Conservation (phyloP, 2,113 vertebrate species). For the Orientallactaga bullata region DNA sequence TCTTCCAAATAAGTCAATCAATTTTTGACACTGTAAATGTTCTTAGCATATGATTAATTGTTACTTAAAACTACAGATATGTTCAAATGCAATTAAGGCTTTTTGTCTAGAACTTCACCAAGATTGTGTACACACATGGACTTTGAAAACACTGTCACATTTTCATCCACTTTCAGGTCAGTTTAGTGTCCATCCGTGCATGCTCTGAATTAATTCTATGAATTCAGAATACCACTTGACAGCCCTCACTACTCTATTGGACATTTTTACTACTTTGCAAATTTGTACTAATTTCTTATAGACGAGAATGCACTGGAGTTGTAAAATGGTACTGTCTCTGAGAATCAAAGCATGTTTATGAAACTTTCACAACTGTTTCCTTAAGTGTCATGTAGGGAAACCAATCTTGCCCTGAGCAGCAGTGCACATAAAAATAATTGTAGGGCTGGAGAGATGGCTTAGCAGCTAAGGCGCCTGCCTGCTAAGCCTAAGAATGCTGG, state of each 20-base stretch:
- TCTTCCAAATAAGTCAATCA: not conserved
- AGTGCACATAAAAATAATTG: no score
- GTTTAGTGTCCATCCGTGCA: not conserved
- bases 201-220: not conserved
- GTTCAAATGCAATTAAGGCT: not conserved
- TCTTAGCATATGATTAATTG: not conserved
- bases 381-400: no score
- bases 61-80: not conserved
- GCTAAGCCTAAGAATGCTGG: no score
- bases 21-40: not conserved
- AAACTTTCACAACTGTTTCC: no score
- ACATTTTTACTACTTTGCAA: not conserved
- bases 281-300: no score
- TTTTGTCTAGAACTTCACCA: not conserved
- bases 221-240: not conserved
- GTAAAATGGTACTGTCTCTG: no score
- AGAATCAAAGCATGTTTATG: no score
- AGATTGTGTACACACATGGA: not conserved
- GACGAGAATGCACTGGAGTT: no score
- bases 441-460: no score
- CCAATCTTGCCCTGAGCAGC: no score
- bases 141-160: not conserved
- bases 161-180: not conserved
- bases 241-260: not conserved
- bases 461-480: no score